These are phyloP conservation scores for Selene dorsalis DNA, from an alignment of 2,797 vertebrate genomes.

Conservation along the genomic window DNA sequence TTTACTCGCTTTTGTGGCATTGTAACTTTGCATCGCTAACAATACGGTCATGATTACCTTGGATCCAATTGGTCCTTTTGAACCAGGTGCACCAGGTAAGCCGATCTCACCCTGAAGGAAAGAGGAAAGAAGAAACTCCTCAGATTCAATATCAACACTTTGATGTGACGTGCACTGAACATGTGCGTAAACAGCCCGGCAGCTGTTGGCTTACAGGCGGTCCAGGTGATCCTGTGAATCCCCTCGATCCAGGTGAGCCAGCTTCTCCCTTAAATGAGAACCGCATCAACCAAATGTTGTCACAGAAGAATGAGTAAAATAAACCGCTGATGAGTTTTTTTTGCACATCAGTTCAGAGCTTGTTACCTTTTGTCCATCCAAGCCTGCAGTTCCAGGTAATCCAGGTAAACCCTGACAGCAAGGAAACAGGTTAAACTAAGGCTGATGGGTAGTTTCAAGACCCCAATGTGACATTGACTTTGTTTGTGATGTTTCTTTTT, in stretches of 20 bases:
- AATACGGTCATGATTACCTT: conserved; percentile 84
- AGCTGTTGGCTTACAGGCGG: conserved; percentile 83
- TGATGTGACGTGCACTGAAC: background rate
- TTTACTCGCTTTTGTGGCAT: background rate
- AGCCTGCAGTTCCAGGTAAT: conserved; percentile 89
- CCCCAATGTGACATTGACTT: background rate
- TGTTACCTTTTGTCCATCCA: conserved; percentile 88
- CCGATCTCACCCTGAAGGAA: conserved; percentile 89
- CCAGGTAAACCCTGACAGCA: conserved; percentile 90
- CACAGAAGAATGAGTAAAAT: background rate
- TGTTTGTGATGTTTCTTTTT: conserved; percentile 1
- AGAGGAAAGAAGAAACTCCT: conserved; percentile 11
- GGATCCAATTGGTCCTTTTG: conserved; percentile 85
- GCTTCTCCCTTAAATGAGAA: conserved; percentile 87
- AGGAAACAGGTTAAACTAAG: conserved; percentile 15
- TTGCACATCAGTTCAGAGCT: background rate
- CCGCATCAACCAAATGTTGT: conserved; percentile 20
- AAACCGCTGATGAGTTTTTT: background rate
- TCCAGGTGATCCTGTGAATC: conserved; percentile 87
- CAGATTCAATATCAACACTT: conserved; percentile 7
- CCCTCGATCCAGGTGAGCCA: conserved; percentile 87
- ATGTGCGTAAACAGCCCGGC: conserved; percentile 13
- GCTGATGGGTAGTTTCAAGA: background rate
- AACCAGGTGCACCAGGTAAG: conserved; percentile 86
- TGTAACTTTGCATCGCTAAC: conserved; percentile 2